Base-by-base conservation (phyloP, 2,113 vertebrate genomes). In the Poeciliopsis prolifica region DNA sequence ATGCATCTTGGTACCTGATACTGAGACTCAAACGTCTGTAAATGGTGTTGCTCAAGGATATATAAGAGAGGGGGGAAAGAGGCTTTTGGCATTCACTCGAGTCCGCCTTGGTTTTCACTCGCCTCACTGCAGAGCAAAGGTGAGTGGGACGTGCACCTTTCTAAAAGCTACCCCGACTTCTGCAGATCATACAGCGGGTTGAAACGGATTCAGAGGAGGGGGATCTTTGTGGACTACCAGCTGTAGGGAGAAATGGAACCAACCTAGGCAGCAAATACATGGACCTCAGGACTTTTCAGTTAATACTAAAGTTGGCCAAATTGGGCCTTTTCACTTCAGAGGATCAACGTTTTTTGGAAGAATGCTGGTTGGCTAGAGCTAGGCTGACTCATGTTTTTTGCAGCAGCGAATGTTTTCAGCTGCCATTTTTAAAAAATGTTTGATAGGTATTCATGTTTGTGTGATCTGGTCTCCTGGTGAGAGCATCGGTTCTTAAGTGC, bases 101-200 rank as follows among this genome's bases (percentile, higher is more conserved):
- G 85, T 93, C 89, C 86, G 44, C 88, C 89, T 92, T 70, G 90
- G 85, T 94, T 93, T 94, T 94, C 93, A 94, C 93, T 93, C 92
- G 83, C 94, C 93, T 94, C 92, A 86, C 90, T 91, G 90, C 91
- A 94, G 86, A 85, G 19, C 90, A 92, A 92, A 95, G 92, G 93
- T 94, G 94, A 95, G 94, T 95, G 86, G 77, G 86, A 83, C 63
- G 68, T 37, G 75, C 40, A 68, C 42, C 40, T 6, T 17, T 17
- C 10, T 58, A 31, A 33, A 65, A 22, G 70, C 84, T 64, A n/a
- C 77, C 30, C 67, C 26, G 65, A 42, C 73, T 51, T 33, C 81
- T 12, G 74, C 74, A 68, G 19, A 1, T 15, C 37, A 5, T 64
- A 61, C 75, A 60, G 68, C 70, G 78, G 87, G 76, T 72, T 77